phyloP scores from a whole-genome alignment of 2,888 invertebrate genomes.

The Tetragonula carbonaria region DNA sequence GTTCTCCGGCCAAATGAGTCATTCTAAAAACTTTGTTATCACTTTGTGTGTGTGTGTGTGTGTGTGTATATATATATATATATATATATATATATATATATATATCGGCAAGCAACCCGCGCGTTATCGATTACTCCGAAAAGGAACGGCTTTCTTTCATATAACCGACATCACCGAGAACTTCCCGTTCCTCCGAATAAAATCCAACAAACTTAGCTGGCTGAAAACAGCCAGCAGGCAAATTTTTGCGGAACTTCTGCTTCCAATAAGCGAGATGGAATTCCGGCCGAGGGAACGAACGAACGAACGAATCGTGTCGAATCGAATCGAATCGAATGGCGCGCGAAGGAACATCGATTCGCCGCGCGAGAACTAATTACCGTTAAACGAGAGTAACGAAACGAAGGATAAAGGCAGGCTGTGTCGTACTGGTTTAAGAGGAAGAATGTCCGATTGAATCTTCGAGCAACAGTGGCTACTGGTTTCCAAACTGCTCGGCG shows the following conservation, averaged over 20 bases:
- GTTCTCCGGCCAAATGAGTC: not conserved
- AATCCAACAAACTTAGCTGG: constrained; percentile 26
- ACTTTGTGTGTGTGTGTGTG: too few relatives aligned
- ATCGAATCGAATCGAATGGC: constrained; percentile 31
- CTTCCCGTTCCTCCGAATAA: constrained; percentile 20
- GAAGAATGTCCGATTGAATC: not conserved
- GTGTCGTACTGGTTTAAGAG: constrained; percentile 5
- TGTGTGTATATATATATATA: too few relatives aligned
- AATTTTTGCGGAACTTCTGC: constrained; percentile 44
- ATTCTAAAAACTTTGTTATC: not conserved
- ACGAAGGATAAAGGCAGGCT: not conserved
- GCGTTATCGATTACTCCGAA: constrained; percentile 43
- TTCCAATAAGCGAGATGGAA: constrained; percentile 31
- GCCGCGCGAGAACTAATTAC: constrained; percentile 33
- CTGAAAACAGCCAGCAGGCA: constrained; percentile 7
- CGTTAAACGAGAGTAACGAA: constrained; percentile 36
- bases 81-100: not conserved
- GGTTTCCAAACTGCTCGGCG: constrained; percentile 7
- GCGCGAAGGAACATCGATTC: constrained; percentile 21
- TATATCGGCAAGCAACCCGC: not conserved
- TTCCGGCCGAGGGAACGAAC: not conserved
- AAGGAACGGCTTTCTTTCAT: not conserved
- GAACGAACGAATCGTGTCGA: not conserved
- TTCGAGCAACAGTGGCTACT: too few relatives aligned
- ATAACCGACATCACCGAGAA: constrained; percentile 8